A percentile compares a stretch with the other conserved stretches of the same genome.
Evolutionary conservation across 2,797 vertebrate genomes (phyloP).

Genomic region (Syndactyla subalaris): DNA sequence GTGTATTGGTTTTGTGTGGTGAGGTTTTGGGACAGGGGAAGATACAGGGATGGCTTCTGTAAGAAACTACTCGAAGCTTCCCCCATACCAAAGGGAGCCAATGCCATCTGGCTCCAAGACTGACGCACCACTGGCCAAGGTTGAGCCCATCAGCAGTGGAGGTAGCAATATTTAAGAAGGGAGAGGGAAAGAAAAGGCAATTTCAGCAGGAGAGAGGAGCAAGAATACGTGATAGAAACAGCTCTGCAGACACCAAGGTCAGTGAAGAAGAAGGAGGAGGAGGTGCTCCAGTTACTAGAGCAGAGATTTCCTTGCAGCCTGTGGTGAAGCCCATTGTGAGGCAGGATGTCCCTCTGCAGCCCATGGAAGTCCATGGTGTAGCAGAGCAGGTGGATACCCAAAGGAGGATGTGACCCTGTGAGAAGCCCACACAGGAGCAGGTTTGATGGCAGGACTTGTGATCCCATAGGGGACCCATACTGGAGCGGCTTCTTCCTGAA

Average conservation of each 20-base stretch:
- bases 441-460: background rate
- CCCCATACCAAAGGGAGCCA: no score
- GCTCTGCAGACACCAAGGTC: background rate
- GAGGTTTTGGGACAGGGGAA: background rate
- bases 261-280: background rate
- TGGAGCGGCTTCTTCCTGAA: background rate
- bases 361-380: background rate
- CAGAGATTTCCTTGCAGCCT: background rate
- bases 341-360: background rate
- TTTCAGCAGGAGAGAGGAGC: background rate
- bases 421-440: background rate
- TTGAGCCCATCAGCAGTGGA: background rate
- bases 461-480: accelerated
- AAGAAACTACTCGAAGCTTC: background rate
- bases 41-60: background rate
- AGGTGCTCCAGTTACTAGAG: background rate
- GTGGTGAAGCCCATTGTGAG: accelerated
- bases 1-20: background rate
- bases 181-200: background rate
- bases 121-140: accelerated
- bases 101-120: background rate
- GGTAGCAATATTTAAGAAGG: background rate
- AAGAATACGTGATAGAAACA: background rate
- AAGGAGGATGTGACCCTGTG: accelerated
- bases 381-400: background rate